These are phyloP conservation scores for Brachionus koreanus DNA, from an alignment of 1,140 invertebrate genomes.

Conservation along the genomic window DNA sequence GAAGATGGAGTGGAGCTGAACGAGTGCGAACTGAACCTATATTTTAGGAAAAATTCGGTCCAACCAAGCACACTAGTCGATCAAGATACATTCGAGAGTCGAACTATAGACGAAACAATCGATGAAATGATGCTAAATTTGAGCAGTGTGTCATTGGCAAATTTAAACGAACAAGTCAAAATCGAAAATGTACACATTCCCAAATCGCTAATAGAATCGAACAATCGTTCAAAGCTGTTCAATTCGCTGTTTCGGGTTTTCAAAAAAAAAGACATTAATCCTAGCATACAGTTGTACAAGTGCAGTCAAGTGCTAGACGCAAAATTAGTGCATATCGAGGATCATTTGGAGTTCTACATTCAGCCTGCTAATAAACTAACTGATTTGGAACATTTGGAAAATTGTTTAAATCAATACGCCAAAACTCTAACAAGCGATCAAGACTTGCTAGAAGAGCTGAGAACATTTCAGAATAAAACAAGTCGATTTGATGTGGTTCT, in stretches of 20 bases:
- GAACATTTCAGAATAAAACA: neutral
- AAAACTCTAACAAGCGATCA: neutral
- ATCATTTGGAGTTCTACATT: conserved; percentile 12
- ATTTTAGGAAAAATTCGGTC: neutral
- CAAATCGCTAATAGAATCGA: neutral
- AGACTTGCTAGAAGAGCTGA: neutral
- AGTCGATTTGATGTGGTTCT: neutral
- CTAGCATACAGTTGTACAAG: conserved; percentile 3
- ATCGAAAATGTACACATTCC: neutral
- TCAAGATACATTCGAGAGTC: neutral
- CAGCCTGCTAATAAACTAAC: neutral
- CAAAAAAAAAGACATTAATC: conserved; percentile 25
- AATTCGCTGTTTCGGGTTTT: neutral
- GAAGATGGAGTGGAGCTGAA: neutral
- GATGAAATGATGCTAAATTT: conserved; percentile 28
- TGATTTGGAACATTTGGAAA: conserved; percentile 7
- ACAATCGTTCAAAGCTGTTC: conserved; percentile 2
- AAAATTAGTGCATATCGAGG: neutral
- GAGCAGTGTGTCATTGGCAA: conserved; percentile 6
- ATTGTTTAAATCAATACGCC: conserved; percentile 17
- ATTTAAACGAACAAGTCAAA: neutral
- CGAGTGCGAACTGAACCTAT: neutral
- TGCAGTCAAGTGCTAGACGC: neutral
- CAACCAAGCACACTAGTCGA: neutral
- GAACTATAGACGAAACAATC: neutral